Evolutionary conservation across 2,113 vertebrate species (phyloP).

Genomic region (Cyphomyrus plagiostoma): DNA sequence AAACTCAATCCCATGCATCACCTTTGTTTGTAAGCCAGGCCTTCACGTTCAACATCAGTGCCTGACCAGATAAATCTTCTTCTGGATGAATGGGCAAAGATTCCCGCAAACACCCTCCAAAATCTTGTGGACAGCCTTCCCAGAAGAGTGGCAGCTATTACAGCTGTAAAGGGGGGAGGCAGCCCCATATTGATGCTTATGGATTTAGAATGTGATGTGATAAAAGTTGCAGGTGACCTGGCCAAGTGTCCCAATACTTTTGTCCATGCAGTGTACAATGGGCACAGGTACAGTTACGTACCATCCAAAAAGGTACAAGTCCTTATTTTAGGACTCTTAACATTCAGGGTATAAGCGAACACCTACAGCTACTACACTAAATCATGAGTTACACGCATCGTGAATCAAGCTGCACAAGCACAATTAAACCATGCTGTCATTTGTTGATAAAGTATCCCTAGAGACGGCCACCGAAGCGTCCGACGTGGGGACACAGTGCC

Average conservation of each 20-base stretch:
- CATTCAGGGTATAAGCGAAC: not conserved
- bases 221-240: not conserved
- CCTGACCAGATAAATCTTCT: not conserved
- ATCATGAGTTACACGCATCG: not conserved
- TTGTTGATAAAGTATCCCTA: not conserved
- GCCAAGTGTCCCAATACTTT: not conserved
- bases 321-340: not conserved
- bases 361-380: not conserved
- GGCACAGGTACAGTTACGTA: not conserved
- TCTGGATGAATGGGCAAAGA: not conserved
- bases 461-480: not conserved
- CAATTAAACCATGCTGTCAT: not conserved
- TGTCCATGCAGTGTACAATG: not conserved
- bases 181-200: not conserved
- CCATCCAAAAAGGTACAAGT: not conserved
- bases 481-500: not conserved
- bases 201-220: not conserved
- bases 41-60: not conserved
- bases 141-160: not conserved
- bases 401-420: not conserved
- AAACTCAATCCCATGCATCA: not conserved
- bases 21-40: not conserved
- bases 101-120: not conserved
- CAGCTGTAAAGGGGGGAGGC: not conserved
- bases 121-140: not conserved